Base-by-base conservation (phyloP, 2,113 vertebrate genomes). In the Vidua chalybeata region DNA sequence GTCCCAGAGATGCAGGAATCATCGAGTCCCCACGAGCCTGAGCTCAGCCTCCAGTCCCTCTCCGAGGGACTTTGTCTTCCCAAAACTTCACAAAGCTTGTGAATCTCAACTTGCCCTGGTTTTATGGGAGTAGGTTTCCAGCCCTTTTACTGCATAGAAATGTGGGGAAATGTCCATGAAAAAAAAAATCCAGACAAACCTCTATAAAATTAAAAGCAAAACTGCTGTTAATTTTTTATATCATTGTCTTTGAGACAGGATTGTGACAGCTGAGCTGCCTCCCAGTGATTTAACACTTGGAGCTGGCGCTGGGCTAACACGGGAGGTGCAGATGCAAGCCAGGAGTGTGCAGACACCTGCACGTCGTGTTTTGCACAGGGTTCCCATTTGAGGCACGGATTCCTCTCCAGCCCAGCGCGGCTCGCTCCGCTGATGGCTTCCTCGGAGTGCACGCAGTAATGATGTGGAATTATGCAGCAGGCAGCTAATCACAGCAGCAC, bases 21-120 rank as follows among this genome's bases (percentile, higher is more conserved):
- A 2, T 5, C 0, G 1, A 81, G 15, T 9, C 2, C 31, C 33
- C 39, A 7, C 1, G 0, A 73, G 22, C 18, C 35, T 7, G 31
- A 15, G 27, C 0, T 0, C 31, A 48, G 46, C 19, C 63, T 54
- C 58, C 4, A 4, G 20, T 14, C 18, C 63, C 45, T 28, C 31
- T 31, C 58, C 0, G 0, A 78, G 39, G 24, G 4, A 11, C 6
- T 72, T 75, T 41, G 30, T 51, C 26, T 27, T 20, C n/a, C 18
- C 28, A 55, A 17, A 66, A 56, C 33, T 27, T 43, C 79, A 16
- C n/a, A n/a, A n/a, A n/a, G n/a, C n/a, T n/a, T 13, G 68, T n/a
- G 46, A 33, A 49, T 61, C 41, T 67, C n/a, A 37, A 1, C 16
- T 64, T 18, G 6, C 39, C 4, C 69, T 2, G 5, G 7, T 45